phyloP scores from a whole-genome alignment of 53 echinoderm and acorn worm genomes.

The Hippasteria phrygiana region DNA sequence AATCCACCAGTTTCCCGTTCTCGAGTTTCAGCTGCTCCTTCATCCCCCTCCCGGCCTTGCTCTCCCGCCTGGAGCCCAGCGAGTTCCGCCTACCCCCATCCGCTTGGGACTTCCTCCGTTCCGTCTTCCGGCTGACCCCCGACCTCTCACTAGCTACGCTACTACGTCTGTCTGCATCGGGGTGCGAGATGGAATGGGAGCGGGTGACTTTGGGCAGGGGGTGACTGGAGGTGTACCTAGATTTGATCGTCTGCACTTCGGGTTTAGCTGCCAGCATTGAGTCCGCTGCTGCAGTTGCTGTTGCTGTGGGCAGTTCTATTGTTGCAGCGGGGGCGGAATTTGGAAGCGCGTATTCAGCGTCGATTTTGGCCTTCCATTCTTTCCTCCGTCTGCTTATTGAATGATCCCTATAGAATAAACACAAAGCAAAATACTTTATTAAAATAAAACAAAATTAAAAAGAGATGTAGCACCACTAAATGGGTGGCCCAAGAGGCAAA shows the following conservation, averaged over 20 bases:
- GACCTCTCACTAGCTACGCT: slow-evolving; percentile 60
- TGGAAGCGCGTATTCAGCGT: slow-evolving; percentile 67
- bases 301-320: neutral
- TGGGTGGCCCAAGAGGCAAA: too few relatives aligned
- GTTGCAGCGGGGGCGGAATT: slow-evolving; percentile 65
- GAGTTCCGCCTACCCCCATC: slow-evolving; percentile 6
- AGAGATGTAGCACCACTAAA: too few relatives aligned
- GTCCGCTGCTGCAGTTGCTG: slow-evolving; percentile 20
- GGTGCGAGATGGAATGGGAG: slow-evolving; percentile 42
- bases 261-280: neutral
- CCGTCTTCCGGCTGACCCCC: slow-evolving; percentile 24
- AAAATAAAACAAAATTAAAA: too few relatives aligned
- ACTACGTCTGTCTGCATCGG: slow-evolving; percentile 48
- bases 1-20: slow-evolving; percentile 11
- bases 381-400: slow-evolving; percentile 44
- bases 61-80: slow-evolving; percentile 16
- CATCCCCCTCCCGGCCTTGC: slow-evolving; percentile 2
- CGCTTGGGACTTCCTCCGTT: slow-evolving; percentile 44
- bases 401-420: slow-evolving; percentile 67
- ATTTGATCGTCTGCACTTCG: neutral
- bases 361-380: slow-evolving; percentile 68
- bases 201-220: slow-evolving; percentile 49
- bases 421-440: too few relatives aligned
- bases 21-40: slow-evolving; percentile 21
- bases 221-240: slow-evolving; percentile 41